Percentiles rank a stretch among this genome's conserved stretches.
phyloP scores from a whole-genome alignment of 92 coral and sea anemone genomes.

The Blastomussa wellsi region DNA sequence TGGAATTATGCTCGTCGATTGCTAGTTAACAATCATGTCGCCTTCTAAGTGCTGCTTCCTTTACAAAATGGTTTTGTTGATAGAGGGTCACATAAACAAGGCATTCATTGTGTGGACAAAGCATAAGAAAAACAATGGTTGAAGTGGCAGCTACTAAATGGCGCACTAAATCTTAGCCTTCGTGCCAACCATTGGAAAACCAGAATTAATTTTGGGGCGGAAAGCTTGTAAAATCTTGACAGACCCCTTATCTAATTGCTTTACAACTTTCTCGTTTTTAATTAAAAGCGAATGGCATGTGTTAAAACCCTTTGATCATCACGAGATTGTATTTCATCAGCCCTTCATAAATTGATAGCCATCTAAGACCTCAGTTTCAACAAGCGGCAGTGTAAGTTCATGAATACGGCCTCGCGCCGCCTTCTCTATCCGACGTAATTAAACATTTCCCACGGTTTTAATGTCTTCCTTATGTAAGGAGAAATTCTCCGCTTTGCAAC shows the following conservation, averaged over 20 bases:
- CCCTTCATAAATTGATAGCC: conserved; percentile 34
- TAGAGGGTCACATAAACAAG: conserved; percentile 51
- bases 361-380: conserved; percentile 43
- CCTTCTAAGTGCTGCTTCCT: conserved; percentile 45
- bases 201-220: conserved; percentile 31
- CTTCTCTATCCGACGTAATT: conserved; percentile 21
- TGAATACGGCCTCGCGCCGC: conserved; percentile 12
- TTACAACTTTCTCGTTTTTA: conserved; percentile 22
- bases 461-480: conserved; percentile 39
- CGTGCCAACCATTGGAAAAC: conserved; percentile 14
- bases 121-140: background rate
- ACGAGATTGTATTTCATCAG: conserved; percentile 39
- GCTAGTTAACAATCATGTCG: conserved; percentile 13
- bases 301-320: conserved; percentile 29
- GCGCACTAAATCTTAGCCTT: background rate
- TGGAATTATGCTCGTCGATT: background rate
- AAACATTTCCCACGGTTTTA: conserved; percentile 26
- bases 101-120: conserved; percentile 2
- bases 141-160: background rate
- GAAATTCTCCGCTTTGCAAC: conserved; percentile 20
- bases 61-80: conserved; percentile 55
- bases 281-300: conserved; percentile 35
- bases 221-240: conserved; percentile 34
- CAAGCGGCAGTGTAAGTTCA: conserved; percentile 35
- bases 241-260: conserved; percentile 28